Percentiles rank a stretch among this genome's conserved stretches.
Evolutionary conservation across 2,888 invertebrate species (phyloP).

Genomic region (Zootermopsis nevadensis): DNA sequence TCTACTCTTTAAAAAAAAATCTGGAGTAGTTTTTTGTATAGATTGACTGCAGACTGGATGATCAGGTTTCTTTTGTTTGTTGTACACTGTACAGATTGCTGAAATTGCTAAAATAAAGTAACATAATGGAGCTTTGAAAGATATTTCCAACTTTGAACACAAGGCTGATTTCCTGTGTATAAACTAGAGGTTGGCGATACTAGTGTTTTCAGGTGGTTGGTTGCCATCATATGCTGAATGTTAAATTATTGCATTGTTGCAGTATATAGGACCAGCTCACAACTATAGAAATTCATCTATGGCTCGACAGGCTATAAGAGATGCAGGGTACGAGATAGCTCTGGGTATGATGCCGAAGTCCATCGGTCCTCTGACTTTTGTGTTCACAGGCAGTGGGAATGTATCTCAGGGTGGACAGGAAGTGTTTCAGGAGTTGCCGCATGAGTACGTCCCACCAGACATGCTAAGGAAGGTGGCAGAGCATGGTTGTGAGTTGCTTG

Average conservation of each 20-base stretch:
- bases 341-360: slow-evolving; percentile 97
- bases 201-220: no score
- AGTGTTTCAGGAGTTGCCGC: slow-evolving; percentile 95
- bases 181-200: no score
- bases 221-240: no score
- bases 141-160: no score
- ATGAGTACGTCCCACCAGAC: slow-evolving; percentile 97
- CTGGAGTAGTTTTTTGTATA: no score
- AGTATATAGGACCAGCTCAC: slow-evolving; percentile 98
- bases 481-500: slow-evolving; percentile 85
- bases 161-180: no score
- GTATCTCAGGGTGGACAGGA: slow-evolving; percentile 80
- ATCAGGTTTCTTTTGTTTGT: no score
- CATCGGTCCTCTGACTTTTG: slow-evolving; percentile 95
- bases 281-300: slow-evolving; percentile 98
- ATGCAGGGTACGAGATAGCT: slow-evolving; percentile 99
- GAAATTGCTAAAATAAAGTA: no score
- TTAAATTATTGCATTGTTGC: slow-evolving; percentile 54
- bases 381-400: slow-evolving; percentile 93
- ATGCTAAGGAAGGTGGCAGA: slow-evolving; percentile 95
- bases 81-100: no score
- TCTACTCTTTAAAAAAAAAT: no score
- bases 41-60: no score
- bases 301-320: slow-evolving; percentile 96
- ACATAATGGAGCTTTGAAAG: no score